Conservation (phyloP, 2,797 vertebrate species). For the Yasuhikotakia modesta region DNA sequence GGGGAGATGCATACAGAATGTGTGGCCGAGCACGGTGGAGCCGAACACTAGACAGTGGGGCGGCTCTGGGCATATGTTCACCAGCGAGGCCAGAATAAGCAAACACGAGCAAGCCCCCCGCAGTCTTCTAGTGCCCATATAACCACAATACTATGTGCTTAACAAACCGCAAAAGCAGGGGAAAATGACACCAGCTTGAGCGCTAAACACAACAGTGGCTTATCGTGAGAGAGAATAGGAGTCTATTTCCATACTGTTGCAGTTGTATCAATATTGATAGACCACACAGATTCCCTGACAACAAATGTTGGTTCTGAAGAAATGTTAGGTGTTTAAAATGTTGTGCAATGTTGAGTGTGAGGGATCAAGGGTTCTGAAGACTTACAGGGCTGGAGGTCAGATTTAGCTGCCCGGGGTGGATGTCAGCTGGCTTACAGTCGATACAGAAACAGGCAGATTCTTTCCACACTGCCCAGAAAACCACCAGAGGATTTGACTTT, state of each 20-base stretch:
- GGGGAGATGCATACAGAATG: constrained; percentile 57
- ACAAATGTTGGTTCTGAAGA: background rate
- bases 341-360: constrained; percentile 12
- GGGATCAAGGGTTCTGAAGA: constrained; percentile 32
- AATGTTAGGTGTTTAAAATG: background rate
- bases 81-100: constrained; percentile 53
- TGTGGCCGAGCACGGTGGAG: constrained; percentile 57
- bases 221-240: constrained; percentile 6
- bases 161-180: constrained; percentile 56
- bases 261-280: constrained; percentile 15
- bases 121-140: constrained; percentile 42
- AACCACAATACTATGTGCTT: constrained; percentile 48
- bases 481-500: constrained; percentile 5
- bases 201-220: constrained; percentile 31
- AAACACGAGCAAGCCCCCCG: constrained; percentile 34
- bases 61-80: constrained; percentile 56
- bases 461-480: constrained; percentile 13
- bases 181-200: constrained; percentile 47
- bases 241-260: background rate
- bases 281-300: background rate
- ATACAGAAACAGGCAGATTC: constrained; percentile 31
- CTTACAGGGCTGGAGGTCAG: constrained; percentile 29
- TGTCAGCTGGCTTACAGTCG: constrained; percentile 36
- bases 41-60: constrained; percentile 41
- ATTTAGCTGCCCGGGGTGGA: constrained; percentile 40